These are phyloP conservation scores for Branchinecta lindahli DNA, from an alignment of 1,140 invertebrate species.

Conservation along the genomic window DNA sequence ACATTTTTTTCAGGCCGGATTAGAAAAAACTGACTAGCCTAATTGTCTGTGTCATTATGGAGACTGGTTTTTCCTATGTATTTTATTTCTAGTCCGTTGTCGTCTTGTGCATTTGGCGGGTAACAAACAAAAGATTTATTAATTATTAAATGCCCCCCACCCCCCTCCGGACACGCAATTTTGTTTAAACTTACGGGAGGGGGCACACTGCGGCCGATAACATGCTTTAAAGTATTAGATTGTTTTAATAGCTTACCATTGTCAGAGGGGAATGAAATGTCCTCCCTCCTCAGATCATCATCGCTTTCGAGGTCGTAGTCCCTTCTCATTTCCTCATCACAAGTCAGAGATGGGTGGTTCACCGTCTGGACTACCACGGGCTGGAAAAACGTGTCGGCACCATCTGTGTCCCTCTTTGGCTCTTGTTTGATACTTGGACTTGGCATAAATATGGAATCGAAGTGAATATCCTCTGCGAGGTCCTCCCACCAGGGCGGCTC, in stretches of 20 bases:
- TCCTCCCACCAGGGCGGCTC: constrained; percentile 91
- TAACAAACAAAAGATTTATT: too few relatives aligned
- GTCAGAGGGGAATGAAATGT: constrained; percentile 52
- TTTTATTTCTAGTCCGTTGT: too few relatives aligned
- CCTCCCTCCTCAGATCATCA: constrained; percentile 69
- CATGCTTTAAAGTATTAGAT: too few relatives aligned
- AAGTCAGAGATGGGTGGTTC: constrained; percentile 1
- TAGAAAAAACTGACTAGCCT: too few relatives aligned
- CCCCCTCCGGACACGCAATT: too few relatives aligned
- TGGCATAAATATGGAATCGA: neutral
- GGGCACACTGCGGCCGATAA: too few relatives aligned
- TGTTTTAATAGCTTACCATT: neutral
- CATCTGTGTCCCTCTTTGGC: neutral
- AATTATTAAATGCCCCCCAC: too few relatives aligned
- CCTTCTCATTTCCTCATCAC: constrained; percentile 13
- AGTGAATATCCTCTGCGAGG: constrained; percentile 39
- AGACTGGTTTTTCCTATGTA: too few relatives aligned
- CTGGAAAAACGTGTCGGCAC: neutral
- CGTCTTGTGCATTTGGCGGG: too few relatives aligned
- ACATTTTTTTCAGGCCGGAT: too few relatives aligned
- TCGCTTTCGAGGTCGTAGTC: constrained; percentile 57
- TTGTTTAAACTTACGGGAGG: too few relatives aligned
- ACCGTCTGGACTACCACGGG: constrained; percentile 15
- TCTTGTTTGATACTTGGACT: neutral
- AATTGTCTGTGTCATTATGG: too few relatives aligned